Evolutionary conservation across 1,140 invertebrate species (phyloP).

Genomic region (Phortica variegata): DNA sequence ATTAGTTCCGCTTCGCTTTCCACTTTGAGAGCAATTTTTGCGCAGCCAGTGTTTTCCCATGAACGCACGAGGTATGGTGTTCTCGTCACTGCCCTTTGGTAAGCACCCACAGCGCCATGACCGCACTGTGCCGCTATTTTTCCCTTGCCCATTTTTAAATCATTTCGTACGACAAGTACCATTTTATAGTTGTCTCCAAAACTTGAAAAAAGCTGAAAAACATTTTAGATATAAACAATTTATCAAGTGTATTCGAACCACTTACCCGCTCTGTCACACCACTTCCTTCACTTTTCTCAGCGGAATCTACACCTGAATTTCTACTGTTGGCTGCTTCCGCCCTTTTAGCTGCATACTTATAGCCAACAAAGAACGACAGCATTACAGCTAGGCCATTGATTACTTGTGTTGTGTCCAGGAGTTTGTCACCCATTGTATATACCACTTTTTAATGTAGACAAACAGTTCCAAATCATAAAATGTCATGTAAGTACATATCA

Average conservation of each 20-base stretch:
- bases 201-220: conserved; percentile 32
- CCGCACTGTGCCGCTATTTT: conserved; percentile 91
- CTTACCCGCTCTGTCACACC: not conserved
- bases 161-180: conserved; percentile 83
- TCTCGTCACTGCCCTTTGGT: conserved; percentile 66
- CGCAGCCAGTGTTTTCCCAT: conserved; percentile 80
- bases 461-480: no score
- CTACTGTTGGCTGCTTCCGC: conserved; percentile 14
- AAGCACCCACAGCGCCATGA: conserved; percentile 83
- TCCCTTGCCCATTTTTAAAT: conserved; percentile 91
- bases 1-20: conserved; percentile 69
- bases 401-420: conserved; percentile 49
- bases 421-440: conserved; percentile 42
- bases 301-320: not conserved
- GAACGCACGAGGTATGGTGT: conserved; percentile 66
- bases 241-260: not conserved
- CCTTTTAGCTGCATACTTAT: conserved; percentile 49
- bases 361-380: conserved; percentile 55
- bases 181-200: conserved; percentile 70
- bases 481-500: no score
- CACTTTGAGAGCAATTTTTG: conserved; percentile 78
- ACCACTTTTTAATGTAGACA: no score
- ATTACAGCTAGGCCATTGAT: conserved; percentile 53
- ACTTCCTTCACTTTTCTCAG: not conserved
- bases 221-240: not conserved